Evolutionary conservation across 2,797 vertebrate species (phyloP), one percentile per base, ranked within the genome.

Genomic region (Halcyon leucocephala): DNA sequence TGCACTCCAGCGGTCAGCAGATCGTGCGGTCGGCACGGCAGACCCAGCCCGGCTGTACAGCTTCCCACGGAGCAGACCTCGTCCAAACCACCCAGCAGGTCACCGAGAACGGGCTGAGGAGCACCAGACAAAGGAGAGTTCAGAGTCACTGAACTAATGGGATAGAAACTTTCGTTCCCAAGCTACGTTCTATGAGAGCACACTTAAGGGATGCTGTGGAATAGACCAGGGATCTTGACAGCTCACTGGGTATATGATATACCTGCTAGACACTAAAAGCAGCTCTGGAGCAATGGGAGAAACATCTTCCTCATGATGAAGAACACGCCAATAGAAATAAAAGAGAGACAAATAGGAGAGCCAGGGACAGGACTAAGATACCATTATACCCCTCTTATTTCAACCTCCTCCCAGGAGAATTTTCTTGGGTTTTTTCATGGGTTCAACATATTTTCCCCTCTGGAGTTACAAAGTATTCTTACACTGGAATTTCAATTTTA

Each of bases 21-120:
- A 49, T 29, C 16, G 29, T 3, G 3, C 0, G 1, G 58, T 42
- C 46, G 73, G 13, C 28, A 39, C 1, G 0, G 74, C 52, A 85
- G 60, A 76, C 7, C 11, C 49, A 69, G 31, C 48, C 11, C 15
- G 25, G 39, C 9, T 1, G 3, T 15, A 26, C 9, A 42, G 39
- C 28, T n/a, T 54, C 49, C 57, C 4, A 1, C 9, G 22, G 52
- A 83, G 28, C 41, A 76, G 25, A 88, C 7, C 17, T 18, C 2
- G 0, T 26, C 49, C 81, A 78, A 85, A 72, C 18, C 46, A 76
- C 42, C 5, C 55, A 19, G 42, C 39, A 48, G 39, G 26, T 69
- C 73, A 72, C 20, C 31, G 44, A 64, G 37, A 42, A 80, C 0
- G 2, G 17, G 24, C 1, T 7, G 13, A 79, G 51, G 4, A 70